A percentile compares a stretch with the other conserved stretches of the same genome.
Conservation (phyloP, 2,888 invertebrate species). For the Geotrupes spiniger region DNA sequence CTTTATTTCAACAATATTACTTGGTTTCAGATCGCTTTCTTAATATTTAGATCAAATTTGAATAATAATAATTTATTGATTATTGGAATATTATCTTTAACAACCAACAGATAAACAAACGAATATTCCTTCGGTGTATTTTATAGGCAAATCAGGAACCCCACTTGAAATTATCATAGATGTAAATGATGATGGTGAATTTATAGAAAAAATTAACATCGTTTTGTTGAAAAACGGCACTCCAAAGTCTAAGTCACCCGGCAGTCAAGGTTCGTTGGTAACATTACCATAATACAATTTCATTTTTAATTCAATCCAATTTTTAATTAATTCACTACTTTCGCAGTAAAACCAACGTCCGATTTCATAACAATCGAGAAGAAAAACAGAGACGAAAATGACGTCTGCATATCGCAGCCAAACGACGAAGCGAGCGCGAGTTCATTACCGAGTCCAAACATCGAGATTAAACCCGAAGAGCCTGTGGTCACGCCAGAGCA, state of each 20-base stretch:
- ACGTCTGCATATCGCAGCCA: neutral
- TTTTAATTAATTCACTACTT: too few relatives aligned
- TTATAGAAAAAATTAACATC: constrained; percentile 64
- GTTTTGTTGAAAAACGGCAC: constrained; percentile 57
- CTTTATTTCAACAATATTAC: too few relatives aligned
- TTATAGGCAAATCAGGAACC: constrained; percentile 78
- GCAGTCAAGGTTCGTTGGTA: neutral
- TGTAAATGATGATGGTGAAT: constrained; percentile 57
- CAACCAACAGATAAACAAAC: constrained; percentile 64
- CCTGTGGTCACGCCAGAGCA: constrained; percentile 49
- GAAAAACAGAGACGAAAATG: too few relatives aligned
- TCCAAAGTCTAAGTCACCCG: neutral
- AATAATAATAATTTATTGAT: too few relatives aligned
- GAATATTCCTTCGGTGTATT: constrained; percentile 79
- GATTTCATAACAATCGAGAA: too few relatives aligned
- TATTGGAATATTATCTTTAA: neutral
- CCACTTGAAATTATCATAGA: constrained; percentile 77
- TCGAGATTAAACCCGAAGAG: neutral
- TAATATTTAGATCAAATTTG: too few relatives aligned
- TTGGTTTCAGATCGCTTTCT: too few relatives aligned
- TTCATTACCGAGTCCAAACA: too few relatives aligned
- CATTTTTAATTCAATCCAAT: too few relatives aligned
- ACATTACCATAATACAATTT: too few relatives aligned
- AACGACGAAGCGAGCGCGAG: constrained; percentile 1
- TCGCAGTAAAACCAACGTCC: too few relatives aligned